Evolutionary conservation across 2,888 invertebrate species (phyloP).

Genomic region (Drosophila imparisetae): DNA sequence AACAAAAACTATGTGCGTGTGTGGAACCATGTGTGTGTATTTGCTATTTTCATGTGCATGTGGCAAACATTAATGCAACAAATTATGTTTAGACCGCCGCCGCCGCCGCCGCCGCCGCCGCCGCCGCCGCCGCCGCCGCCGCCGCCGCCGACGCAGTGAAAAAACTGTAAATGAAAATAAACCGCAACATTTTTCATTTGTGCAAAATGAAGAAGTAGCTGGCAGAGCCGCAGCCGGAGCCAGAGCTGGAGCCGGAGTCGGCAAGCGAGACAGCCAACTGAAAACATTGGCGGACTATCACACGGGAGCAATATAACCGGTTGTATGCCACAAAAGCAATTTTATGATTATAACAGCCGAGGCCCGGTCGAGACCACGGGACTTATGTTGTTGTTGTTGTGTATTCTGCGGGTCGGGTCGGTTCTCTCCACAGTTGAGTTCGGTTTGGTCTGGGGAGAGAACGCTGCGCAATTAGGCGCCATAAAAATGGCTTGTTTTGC

Average conservation of each 20-base stretch:
- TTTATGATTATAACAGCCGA: slow-evolving; percentile 82
- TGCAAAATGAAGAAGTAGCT: slow-evolving; percentile 71
- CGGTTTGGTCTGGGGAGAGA: slow-evolving; percentile 23
- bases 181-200: slow-evolving; percentile 80
- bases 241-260: slow-evolving; percentile 4
- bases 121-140: slow-evolving; percentile 44
- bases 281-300: slow-evolving; percentile 70
- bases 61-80: slow-evolving; percentile 78
- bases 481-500: slow-evolving; percentile 74
- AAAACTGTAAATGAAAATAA: slow-evolving; percentile 79
- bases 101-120: slow-evolving; percentile 31
- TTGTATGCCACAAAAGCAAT: slow-evolving; percentile 82
- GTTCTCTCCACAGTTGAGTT: background rate
- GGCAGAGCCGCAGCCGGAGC: slow-evolving; percentile 5
- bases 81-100: slow-evolving; percentile 77
- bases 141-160: slow-evolving; percentile 42
- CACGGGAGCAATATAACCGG: slow-evolving; percentile 80
- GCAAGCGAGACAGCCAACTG: slow-evolving; percentile 53
- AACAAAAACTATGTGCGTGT: slow-evolving; percentile 69
- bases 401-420: slow-evolving; percentile 25
- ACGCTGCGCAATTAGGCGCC: slow-evolving; percentile 79
- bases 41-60: slow-evolving; percentile 60
- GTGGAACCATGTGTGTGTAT: slow-evolving; percentile 9
- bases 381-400: background rate
- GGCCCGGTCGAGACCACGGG: slow-evolving; percentile 56